Conservation (phyloP, 2,888 invertebrate species). For the Clostera curtula region DNA sequence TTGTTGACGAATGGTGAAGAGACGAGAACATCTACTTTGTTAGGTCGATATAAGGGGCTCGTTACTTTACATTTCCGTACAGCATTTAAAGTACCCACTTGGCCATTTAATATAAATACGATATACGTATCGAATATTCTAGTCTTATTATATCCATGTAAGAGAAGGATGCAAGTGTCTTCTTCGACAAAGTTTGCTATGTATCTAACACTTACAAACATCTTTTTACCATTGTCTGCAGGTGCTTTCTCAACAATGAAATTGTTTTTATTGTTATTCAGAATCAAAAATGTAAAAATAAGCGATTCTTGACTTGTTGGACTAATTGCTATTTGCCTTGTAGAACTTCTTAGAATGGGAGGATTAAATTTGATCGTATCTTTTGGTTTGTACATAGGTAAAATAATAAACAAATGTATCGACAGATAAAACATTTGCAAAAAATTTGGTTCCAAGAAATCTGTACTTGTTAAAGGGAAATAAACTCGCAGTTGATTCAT, state of each 20-base stretch:
- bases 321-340: conserved; percentile 47
- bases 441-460: conserved; percentile 69
- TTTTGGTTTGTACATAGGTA: conserved; percentile 69
- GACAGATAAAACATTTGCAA: conserved; percentile 76
- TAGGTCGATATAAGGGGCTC: conserved; percentile 53
- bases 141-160: conserved; percentile 63
- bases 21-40: conserved; percentile 51
- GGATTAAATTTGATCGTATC: conserved; percentile 59
- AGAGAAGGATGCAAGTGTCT: conserved; percentile 45
- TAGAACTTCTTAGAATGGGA: conserved; percentile 54
- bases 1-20: conserved; percentile 44
- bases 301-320: conserved; percentile 57
- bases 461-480: conserved; percentile 66
- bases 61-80: conserved; percentile 54
- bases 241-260: conserved; percentile 54
- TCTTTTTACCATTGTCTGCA: conserved; percentile 51
- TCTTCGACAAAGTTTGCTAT: conserved; percentile 49
- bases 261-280: conserved; percentile 45
- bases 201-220: conserved; percentile 50
- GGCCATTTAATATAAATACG: conserved; percentile 46
- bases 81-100: conserved; percentile 42
- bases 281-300: conserved; percentile 41
- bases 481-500: conserved; percentile 72
- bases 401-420: conserved; percentile 67
- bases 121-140: conserved; percentile 63